These are phyloP conservation scores for Macrobrachium nipponense DNA, from an alignment of 1,140 invertebrate genomes.

Conservation along the genomic window DNA sequence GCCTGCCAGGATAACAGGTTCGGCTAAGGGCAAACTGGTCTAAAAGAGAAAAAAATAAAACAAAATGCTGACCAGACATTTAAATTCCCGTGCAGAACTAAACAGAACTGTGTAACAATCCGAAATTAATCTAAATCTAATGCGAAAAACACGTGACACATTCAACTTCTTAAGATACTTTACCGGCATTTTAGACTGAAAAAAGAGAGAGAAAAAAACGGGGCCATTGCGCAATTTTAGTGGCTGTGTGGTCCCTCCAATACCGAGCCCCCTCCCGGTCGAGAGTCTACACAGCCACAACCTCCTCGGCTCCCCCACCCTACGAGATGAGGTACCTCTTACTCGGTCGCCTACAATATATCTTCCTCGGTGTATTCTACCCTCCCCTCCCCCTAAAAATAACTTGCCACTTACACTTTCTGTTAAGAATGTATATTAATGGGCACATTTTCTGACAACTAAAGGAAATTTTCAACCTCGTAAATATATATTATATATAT, in stretches of 20 bases:
- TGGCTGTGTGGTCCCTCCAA: no score
- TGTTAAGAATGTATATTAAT: no score
- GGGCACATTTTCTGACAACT: no score
- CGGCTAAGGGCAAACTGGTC: background rate
- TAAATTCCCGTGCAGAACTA: conserved; percentile 30
- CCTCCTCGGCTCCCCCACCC: background rate
- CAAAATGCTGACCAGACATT: conserved; percentile 36
- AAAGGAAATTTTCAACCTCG: no score
- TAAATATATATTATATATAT: no score
- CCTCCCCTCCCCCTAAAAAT: background rate
- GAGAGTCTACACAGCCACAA: no score
- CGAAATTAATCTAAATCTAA: background rate
- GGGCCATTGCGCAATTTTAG: no score
- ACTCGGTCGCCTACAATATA: background rate
- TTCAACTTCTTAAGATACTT: background rate
- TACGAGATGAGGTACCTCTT: conserved; percentile 12
- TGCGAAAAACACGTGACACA: no score
- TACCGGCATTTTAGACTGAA: no score
- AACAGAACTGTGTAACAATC: background rate
- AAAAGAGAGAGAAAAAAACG: no score
- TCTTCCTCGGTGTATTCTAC: background rate
- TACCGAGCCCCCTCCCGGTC: no score
- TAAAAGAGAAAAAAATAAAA: background rate
- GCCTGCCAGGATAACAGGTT: conserved; percentile 36
- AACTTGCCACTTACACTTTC: no score